Conservation (phyloP, 2,113 vertebrate genomes). For the Nanorana parkeri region DNA sequence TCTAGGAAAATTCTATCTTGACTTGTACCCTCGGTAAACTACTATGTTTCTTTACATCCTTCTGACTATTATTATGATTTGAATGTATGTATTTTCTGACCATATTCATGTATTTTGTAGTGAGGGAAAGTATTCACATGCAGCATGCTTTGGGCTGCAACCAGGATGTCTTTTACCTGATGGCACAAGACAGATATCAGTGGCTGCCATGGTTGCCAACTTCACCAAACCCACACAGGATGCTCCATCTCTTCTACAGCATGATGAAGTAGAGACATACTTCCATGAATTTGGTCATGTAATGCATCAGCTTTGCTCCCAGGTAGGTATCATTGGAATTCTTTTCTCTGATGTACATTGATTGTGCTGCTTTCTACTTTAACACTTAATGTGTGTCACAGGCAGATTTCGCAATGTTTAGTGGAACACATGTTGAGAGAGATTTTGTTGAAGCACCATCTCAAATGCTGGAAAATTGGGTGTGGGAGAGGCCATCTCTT, state of each 20-base stretch:
- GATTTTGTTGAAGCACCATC: slow-evolving; percentile 97
- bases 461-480: slow-evolving; percentile 99
- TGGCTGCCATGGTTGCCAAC: slow-evolving; percentile 97
- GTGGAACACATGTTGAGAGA: slow-evolving; percentile 92
- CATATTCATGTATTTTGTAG: slow-evolving; percentile 64
- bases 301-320: slow-evolving; percentile 97
- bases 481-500: slow-evolving; percentile 94
- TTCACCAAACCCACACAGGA: slow-evolving; percentile 91
- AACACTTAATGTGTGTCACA: slow-evolving; percentile 60
- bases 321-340: slow-evolving; percentile 71
- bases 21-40: slow-evolving; percentile 89
- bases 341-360: neutral
- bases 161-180: slow-evolving; percentile 86
- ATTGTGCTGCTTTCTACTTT: neutral
- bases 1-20: slow-evolving; percentile 95
- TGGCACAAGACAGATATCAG: slow-evolving; percentile 81
- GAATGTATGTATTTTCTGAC: neutral
- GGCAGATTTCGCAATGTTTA: slow-evolving; percentile 97
- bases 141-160: slow-evolving; percentile 95
- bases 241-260: slow-evolving; percentile 89
- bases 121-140: slow-evolving; percentile 95
- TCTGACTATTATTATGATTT: neutral
- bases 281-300: slow-evolving; percentile 98
- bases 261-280: slow-evolving; percentile 97
- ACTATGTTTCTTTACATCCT: neutral